Evolutionary conservation across 2,113 vertebrate genomes (phyloP), one percentile per base, ranked within the genome.

Genomic region (Bombycilla garrulus): DNA sequence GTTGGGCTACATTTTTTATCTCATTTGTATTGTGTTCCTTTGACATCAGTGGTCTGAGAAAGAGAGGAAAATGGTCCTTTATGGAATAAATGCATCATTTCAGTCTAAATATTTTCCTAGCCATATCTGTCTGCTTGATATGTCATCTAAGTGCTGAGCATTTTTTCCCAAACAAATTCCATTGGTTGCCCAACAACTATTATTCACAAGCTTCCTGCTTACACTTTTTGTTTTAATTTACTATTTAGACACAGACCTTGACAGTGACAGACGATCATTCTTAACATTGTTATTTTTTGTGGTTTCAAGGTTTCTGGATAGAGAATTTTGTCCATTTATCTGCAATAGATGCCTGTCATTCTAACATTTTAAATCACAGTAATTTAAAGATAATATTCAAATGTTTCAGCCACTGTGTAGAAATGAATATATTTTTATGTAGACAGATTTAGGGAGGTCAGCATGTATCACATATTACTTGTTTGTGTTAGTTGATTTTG

Each of bases 21-120:
- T 87, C 42, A 42, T 67, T 80, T 93, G 5, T 90, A 29, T 86
- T 88, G 51, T 70, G n/a, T 93, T 94, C n/a, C 71, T 95, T 92
- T 96, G 57, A 85, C 38, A 94, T 70, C 48, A 44, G 23, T 88
- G 36, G 13, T 81, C n/a, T 80, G 38, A 87, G 60, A 57, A 93
- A 86, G 90, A 84, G 94, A 80, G 29, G 67, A 91, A 92, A 80
- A 77, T 74, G 54, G 38, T 81, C 65, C 16, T 81, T 91, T 91
- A 92, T 56, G 66, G 80, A 90, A 66, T 93, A 89, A 88, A 62
- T 78, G 33, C 57, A 56, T 91, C 54, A 67, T 93, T 92, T 85
- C 96, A 93, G 79, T 91, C 84, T 83, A 51, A 94, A 78, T 90
- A 91, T 90, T 89, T 93, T 91, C n/a, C 23, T 61, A 73, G 58